Conservation (phyloP, 2,888 invertebrate genomes). For the Lysandra bellargus region DNA sequence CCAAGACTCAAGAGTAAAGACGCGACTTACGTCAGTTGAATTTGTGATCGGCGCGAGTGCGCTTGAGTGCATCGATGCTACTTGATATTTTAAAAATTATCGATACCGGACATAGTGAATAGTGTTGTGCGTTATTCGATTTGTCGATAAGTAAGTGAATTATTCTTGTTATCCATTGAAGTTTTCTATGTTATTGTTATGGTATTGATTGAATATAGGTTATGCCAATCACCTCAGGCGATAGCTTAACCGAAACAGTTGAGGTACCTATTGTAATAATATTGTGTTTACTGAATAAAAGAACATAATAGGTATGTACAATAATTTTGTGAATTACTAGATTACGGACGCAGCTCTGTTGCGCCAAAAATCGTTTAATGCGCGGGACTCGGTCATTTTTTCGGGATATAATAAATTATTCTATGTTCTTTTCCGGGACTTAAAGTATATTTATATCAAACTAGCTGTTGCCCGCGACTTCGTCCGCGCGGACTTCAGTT, state of each 20-base stretch:
- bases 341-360: too few species aligned
- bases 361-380: too few species aligned
- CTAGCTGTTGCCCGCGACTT: too few species aligned
- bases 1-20: neutral
- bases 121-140: neutral
- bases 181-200: neutral
- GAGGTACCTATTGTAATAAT: too few species aligned
- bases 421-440: too few species aligned
- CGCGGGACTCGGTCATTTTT: too few species aligned
- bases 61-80: neutral
- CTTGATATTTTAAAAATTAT: neutral
- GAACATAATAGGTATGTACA: too few species aligned
- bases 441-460: too few species aligned
- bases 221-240: neutral
- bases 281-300: too few species aligned
- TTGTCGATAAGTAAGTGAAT: neutral
- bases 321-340: too few species aligned
- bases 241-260: neutral
- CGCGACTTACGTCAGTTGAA: neutral
- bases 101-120: neutral
- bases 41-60: neutral
- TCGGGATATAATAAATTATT: too few species aligned
- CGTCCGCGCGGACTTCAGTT: too few species aligned
- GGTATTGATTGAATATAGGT: neutral
- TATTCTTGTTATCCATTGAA: neutral